Conservation (phyloP, 2,888 invertebrate species). For the Lomographa bimaculata region DNA sequence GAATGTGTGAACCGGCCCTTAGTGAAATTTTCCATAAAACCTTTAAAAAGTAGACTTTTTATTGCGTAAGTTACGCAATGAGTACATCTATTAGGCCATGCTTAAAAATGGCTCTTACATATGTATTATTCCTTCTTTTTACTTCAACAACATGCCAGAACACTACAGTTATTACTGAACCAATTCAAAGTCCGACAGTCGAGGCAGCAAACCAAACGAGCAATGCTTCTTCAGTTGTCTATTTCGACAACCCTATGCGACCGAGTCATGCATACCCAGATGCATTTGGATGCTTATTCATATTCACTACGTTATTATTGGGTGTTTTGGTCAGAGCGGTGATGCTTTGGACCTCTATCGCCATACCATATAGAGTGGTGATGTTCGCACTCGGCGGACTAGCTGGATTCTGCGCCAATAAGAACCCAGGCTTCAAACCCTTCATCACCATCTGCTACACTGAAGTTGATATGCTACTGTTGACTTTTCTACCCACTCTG, state of each 20-base stretch:
- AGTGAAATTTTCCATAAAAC: too few species aligned
- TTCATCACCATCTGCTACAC: constrained; percentile 60
- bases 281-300: constrained; percentile 56
- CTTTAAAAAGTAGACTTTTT: too few species aligned
- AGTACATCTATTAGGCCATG: constrained; percentile 43
- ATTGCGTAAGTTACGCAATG: too few species aligned
- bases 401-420: constrained; percentile 60
- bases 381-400: constrained; percentile 69
- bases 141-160: constrained; percentile 11
- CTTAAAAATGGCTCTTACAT: constrained; percentile 30
- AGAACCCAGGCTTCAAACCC: constrained; percentile 57
- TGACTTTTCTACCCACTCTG: constrained; percentile 60
- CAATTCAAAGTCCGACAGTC: too few species aligned
- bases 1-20: too few species aligned
- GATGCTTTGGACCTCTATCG: constrained; percentile 60
- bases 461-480: constrained; percentile 58
- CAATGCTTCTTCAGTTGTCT: too few species aligned
- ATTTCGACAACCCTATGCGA: constrained; percentile 44
- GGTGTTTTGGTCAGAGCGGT: constrained; percentile 62
- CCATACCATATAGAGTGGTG: constrained; percentile 64
- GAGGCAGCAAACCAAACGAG: too few species aligned
- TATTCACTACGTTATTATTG: constrained; percentile 56
- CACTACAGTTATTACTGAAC: too few species aligned
- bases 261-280: constrained; percentile 58
- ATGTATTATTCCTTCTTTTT: constrained; percentile 24